Conservation (phyloP, 1,140 invertebrate genomes). For the Meloidogyne hapla region DNA sequence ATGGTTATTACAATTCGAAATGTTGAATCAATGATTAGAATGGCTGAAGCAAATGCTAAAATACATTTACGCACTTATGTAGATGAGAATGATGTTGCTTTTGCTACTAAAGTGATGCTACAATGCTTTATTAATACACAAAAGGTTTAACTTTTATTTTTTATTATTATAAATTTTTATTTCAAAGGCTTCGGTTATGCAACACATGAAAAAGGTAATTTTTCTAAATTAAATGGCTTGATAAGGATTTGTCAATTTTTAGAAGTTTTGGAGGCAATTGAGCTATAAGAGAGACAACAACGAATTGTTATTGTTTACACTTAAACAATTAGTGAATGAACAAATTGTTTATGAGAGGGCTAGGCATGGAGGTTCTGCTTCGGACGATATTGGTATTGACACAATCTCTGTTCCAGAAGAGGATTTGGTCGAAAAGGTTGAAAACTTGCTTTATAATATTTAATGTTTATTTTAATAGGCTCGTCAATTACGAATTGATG, state of each 20-base stretch:
- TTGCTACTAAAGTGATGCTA: constrained; percentile 87
- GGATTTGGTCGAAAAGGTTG: constrained; percentile 81
- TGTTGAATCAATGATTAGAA: constrained; percentile 96
- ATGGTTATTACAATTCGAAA: constrained; percentile 96
- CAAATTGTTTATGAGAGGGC: constrained; percentile 79
- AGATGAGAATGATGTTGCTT: constrained; percentile 91
- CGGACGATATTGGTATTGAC: constrained; percentile 67
- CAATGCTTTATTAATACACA: constrained; percentile 98
- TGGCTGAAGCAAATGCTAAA: constrained; percentile 91
- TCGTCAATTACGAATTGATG: constrained; percentile 84
- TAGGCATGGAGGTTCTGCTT: constrained; percentile 64
- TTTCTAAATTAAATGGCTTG: not conserved
- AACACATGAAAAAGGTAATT: constrained; percentile 83
- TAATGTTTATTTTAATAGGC: constrained; percentile 69
- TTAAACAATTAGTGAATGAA: constrained; percentile 88
- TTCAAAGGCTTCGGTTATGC: constrained; percentile 82
- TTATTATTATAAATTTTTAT: not conserved
- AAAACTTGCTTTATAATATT: not conserved
- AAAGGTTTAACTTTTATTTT: constrained; percentile 68
- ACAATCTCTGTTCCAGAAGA: constrained; percentile 83
- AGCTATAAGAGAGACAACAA: constrained; percentile 91
- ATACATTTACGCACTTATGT: constrained; percentile 92
- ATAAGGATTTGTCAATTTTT: constrained; percentile 20
- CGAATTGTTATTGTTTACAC: constrained; percentile 89
- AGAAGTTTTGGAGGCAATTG: constrained; percentile 90